Percentiles rank a stretch among this genome's conserved stretches.
Conservation (phyloP, 2,888 invertebrate genomes). For the Nezara viridula region DNA sequence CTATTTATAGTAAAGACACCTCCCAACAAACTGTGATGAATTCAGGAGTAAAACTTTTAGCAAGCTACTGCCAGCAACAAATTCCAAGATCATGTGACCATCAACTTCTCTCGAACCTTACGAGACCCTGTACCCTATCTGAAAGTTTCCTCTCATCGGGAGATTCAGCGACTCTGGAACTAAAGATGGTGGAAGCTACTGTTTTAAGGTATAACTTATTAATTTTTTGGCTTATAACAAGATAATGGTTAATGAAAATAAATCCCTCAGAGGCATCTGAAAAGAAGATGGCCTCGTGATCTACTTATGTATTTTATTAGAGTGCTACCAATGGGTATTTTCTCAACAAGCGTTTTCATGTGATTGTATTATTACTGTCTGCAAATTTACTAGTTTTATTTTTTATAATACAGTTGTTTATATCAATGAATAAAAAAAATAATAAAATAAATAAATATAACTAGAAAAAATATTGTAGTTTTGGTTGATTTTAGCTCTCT, state of each 20-base stretch:
- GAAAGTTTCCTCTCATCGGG: constrained; percentile 88
- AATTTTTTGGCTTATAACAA: neutral
- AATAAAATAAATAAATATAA: too few species aligned
- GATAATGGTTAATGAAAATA: neutral
- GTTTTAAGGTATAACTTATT: constrained; percentile 77
- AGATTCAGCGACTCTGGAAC: constrained; percentile 84
- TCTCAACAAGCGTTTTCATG: too few species aligned
- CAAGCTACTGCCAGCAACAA: constrained; percentile 85
- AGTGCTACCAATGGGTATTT: too few species aligned
- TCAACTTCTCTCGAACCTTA: constrained; percentile 76
- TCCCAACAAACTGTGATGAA: constrained; percentile 66
- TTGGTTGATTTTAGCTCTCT: too few species aligned
- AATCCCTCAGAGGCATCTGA: neutral
- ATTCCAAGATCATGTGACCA: constrained; percentile 88
- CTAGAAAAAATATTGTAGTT: too few species aligned
- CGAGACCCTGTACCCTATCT: constrained; percentile 82
- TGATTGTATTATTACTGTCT: too few species aligned
- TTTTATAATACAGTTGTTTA: too few species aligned
- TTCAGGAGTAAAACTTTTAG: constrained; percentile 82
- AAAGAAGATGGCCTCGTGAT: too few species aligned
- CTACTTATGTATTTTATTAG: too few species aligned
- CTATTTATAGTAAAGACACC: constrained; percentile 66
- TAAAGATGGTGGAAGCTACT: constrained; percentile 85
- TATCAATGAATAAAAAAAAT: too few species aligned
- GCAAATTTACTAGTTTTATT: too few species aligned